Evolutionary conservation across 2,797 vertebrate species (phyloP).

Genomic region (Clangula hyemalis): DNA sequence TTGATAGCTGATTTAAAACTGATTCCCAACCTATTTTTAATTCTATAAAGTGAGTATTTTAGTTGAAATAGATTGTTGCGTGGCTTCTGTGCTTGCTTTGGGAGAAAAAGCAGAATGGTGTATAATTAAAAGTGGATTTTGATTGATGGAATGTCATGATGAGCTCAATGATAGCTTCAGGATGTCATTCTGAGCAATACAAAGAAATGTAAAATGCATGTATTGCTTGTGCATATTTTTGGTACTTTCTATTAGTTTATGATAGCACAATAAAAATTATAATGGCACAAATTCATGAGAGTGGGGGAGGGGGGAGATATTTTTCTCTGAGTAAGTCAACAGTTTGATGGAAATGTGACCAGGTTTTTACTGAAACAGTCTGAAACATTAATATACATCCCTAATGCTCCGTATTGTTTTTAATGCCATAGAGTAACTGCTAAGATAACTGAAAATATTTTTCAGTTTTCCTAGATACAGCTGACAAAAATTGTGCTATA

Average conservation of each 20-base stretch:
- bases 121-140: slow-evolving; percentile 52
- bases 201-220: neutral
- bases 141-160: slow-evolving; percentile 36
- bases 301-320: neutral
- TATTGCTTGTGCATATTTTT: neutral
- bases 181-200: neutral
- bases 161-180: slow-evolving; percentile 28
- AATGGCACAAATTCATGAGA: neutral
- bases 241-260: neutral
- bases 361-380: neutral
- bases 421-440: neutral
- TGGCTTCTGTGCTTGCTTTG: neutral
- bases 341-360: neutral
- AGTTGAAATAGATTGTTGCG: neutral
- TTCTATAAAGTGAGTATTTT: slow-evolving; percentile 38
- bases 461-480: neutral
- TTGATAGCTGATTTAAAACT: slow-evolving; percentile 70
- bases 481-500: neutral
- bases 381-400: neutral
- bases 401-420: neutral
- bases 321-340: neutral
- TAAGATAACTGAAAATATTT: neutral
- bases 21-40: slow-evolving; percentile 62
- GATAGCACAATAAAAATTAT: neutral
- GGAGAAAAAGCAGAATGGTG: neutral